phyloP scores from a whole-genome alignment of 2,888 invertebrate species.

The Herminia tarsipennalis region DNA sequence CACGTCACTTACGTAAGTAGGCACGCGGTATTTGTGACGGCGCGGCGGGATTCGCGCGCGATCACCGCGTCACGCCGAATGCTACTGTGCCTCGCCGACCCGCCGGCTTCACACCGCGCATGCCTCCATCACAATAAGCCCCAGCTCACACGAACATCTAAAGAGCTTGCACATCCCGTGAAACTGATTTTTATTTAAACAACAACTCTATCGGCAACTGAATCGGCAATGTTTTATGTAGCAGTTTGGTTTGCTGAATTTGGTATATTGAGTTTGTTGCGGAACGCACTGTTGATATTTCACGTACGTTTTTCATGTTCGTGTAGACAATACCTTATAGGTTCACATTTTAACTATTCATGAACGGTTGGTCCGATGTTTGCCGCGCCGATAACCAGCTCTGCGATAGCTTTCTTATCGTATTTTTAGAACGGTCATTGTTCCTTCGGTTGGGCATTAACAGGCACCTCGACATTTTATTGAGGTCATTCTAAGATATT shows the following conservation, averaged over 20 bases:
- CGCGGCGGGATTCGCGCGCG: conserved; percentile 52
- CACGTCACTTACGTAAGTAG: conserved; percentile 77
- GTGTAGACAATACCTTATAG: conserved; percentile 52
- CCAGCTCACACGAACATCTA: conserved; percentile 71
- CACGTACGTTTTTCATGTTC: conserved; percentile 22
- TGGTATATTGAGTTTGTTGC: conserved; percentile 39
- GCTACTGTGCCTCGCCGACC: conserved; percentile 62
- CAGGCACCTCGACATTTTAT: conserved; percentile 16
- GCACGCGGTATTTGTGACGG: conserved; percentile 37
- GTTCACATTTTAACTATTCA: conserved; percentile 71
- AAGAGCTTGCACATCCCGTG: conserved; percentile 60
- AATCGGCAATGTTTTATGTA: conserved; percentile 43
- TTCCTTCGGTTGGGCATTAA: conserved; percentile 34
- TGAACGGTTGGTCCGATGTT: conserved; percentile 63
- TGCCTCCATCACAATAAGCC: conserved; percentile 74
- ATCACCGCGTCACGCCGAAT: conserved; percentile 60
- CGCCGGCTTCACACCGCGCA: conserved; percentile 67
- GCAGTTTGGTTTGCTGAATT: conserved; percentile 40
- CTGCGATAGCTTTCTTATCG: conserved; percentile 66
- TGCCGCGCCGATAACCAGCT: conserved; percentile 62
- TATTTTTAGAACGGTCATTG: conserved; percentile 57
- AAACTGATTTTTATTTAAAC: conserved; percentile 70
- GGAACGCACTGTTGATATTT: conserved; percentile 22
- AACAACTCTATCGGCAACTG: conserved; percentile 55
- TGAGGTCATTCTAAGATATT: conserved; percentile 3